Evolutionary conservation across 2,113 vertebrate genomes (phyloP), one percentile per base, ranked within the genome.

Genomic region (Sakesphorus luctuosus): DNA sequence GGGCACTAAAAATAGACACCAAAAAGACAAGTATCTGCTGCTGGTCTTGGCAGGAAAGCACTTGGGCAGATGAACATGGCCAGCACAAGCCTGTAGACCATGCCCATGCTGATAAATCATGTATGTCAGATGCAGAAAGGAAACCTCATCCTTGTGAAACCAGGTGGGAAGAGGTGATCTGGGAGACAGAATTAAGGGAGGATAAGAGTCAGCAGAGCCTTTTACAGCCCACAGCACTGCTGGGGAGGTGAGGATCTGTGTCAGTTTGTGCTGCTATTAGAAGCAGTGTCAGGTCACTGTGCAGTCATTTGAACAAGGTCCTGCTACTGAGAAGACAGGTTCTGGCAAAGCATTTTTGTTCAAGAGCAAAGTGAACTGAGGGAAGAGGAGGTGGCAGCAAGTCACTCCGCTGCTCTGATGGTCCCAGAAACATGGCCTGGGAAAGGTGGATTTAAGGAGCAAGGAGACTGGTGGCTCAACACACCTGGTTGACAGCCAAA

Each of bases 21-120:
- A 72, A 14, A 35, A 5, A 79, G 26, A 52, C 5, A 28, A 2
- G 1, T 8, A 40, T 20, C 36, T 77, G 53, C 63, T 73, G 28
- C 46, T 74, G 49, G 10, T 53, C 69, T 61, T 3, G 1, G 14
- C 5, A 77, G 76, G 56, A 84, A 77, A 84, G 46, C 31, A 68
- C 6, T 10, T 31, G 36, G 62, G n/a, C 58, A 65, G 33, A 10
- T 56, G 44, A 53, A 3, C 1, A 2, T 2, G 10, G 46, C n/a
- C 28, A 53, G 55, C 50, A 33, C 10, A 76, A 83, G n/a, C 58
- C 33, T 79, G 49, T 53, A 78, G 52, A 18, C 18, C 20, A 18
- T 6, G 11, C 5, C 14, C 2, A 0, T 9, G 38, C 18, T 5
- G 6, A 46, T 4, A 43, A 71, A 59, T 33, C 69, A n/a, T 59